These are phyloP conservation scores for Tipula unca DNA, from an alignment of 2,888 invertebrate genomes.

Conservation along the genomic window DNA sequence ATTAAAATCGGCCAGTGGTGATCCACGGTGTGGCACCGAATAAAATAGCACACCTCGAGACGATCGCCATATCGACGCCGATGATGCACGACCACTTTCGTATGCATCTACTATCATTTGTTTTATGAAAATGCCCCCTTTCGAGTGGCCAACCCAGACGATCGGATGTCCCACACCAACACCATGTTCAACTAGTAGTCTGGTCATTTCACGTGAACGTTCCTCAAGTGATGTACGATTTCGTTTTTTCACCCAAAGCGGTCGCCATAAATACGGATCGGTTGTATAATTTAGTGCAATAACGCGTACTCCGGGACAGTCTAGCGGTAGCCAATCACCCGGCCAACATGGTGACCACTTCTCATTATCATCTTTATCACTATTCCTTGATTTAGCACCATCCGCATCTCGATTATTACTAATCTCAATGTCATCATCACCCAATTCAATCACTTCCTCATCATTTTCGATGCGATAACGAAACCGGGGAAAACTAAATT, in stretches of 20 bases:
- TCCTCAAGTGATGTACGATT: conserved; percentile 51
- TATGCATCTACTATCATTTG: conserved; percentile 63
- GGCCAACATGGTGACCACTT: conserved; percentile 71
- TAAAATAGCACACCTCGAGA: conserved; percentile 70
- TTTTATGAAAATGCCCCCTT: conserved; percentile 81
- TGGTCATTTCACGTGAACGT: conserved; percentile 63
- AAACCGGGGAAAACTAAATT: conserved; percentile 39
- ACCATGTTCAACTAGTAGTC: conserved; percentile 51
- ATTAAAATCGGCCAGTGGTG: conserved; percentile 65
- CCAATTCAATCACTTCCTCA: conserved; percentile 26
- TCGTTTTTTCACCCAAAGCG: conserved; percentile 60
- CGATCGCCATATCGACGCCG: conserved; percentile 45
- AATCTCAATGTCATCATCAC: background rate
- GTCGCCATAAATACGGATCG: conserved; percentile 66
- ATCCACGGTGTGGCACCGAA: conserved; percentile 80
- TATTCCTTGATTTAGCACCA: background rate
- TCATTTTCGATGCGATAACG: conserved; percentile 36
- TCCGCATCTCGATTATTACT: conserved; percentile 1
- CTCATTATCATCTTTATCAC: conserved; percentile 26
- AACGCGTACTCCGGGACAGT: conserved; percentile 67
- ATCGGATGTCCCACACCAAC: conserved; percentile 70
- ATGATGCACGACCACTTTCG: conserved; percentile 42
- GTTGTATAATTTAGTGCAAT: conserved; percentile 77
- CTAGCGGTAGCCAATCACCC: conserved; percentile 72
- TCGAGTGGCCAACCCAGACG: conserved; percentile 74